Conservation (phyloP, 2,888 invertebrate genomes). For the Leucoptera coffeella region DNA sequence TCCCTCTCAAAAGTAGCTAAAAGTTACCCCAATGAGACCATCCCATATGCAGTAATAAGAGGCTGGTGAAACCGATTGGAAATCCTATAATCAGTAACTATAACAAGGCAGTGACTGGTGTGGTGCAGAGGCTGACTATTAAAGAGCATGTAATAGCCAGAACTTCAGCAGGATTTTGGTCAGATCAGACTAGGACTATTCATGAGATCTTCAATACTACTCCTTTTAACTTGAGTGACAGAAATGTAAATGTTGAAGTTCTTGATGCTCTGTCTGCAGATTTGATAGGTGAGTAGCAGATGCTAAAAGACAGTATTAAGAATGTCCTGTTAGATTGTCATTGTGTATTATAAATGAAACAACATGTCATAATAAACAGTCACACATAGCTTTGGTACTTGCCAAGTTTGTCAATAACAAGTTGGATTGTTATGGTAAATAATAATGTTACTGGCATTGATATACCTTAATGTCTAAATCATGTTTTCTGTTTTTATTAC, state of each 20-base stretch:
- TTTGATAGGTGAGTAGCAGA: conserved; percentile 53
- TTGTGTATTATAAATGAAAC: too few species aligned
- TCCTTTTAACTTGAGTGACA: conserved; percentile 68
- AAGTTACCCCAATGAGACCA: conserved; percentile 55
- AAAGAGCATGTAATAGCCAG: conserved; percentile 80
- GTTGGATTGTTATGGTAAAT: too few species aligned
- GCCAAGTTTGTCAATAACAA: too few species aligned
- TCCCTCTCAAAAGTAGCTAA: conserved; percentile 57
- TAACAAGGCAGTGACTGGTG: conserved; percentile 67
- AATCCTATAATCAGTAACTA: conserved; percentile 69
- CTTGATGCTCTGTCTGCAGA: conserved; percentile 70
- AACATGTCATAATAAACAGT: too few species aligned
- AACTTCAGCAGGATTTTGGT: conserved; percentile 81
- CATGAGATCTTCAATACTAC: conserved; percentile 74
- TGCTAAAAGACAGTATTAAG: too few species aligned
- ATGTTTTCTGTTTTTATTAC: too few species aligned
- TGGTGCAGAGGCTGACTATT: conserved; percentile 67
- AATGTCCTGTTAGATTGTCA: too few species aligned
- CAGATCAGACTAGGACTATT: conserved; percentile 71
- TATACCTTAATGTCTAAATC: too few species aligned
- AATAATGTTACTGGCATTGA: too few species aligned
- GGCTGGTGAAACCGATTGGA: conserved; percentile 73
- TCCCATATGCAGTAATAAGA: conserved; percentile 69
- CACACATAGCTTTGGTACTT: too few species aligned
- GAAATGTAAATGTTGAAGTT: conserved; percentile 62